Evolutionary conservation across 2,888 invertebrate genomes (phyloP), one percentile per base, ranked within the genome.

Genomic region (Tenthredo mesomela): DNA sequence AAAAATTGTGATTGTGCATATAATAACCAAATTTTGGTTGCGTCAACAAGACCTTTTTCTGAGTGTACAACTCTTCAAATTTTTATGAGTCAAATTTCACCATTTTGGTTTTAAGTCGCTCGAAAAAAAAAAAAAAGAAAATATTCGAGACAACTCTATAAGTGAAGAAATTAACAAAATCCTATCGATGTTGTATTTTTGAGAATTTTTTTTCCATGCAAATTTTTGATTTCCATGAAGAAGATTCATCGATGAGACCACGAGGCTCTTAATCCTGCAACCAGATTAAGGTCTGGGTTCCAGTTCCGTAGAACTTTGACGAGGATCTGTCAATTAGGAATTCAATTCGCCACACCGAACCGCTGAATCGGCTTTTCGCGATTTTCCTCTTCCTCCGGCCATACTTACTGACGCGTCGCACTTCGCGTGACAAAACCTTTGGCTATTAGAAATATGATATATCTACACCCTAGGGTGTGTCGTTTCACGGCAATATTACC

Each of bases 341-440:
- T 86, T 84, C 82, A 80, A 78, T 86, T 65, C 82, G 78, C 82
- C 61, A 87, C 87, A 86, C 84, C 88, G 83, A 91, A 90, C 86
- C 88, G 92, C 92, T 92, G 92, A 92, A 88, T 92, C 90, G 88
- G 89, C 89, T 87, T 87, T 90, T 89, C 88, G 10, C 15, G 12
- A 29, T 43, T 73, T 77, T 54, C 18, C 50, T 77, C 54, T 18
- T 33, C 33, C 18, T 54, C 54, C n/a, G n/a, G n/a, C 3, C 54
- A 54, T n/a, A 54, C 54, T 54, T 25, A 25, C 29, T 18, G 77
- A 29, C 77, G 77, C 25, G n/a, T 73, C 43, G 43, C 47, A 43
- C 40, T n/a, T n/a, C 12, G 1, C 25, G 18, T 21, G 80, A 77
- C 54, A 50, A 77, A 54, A 77, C 33, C 54, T 77, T 54, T 29